Evolutionary conservation across 1,140 invertebrate genomes (phyloP), one percentile per base, ranked within the genome.

Genomic region (Conopomorpha cramerella): DNA sequence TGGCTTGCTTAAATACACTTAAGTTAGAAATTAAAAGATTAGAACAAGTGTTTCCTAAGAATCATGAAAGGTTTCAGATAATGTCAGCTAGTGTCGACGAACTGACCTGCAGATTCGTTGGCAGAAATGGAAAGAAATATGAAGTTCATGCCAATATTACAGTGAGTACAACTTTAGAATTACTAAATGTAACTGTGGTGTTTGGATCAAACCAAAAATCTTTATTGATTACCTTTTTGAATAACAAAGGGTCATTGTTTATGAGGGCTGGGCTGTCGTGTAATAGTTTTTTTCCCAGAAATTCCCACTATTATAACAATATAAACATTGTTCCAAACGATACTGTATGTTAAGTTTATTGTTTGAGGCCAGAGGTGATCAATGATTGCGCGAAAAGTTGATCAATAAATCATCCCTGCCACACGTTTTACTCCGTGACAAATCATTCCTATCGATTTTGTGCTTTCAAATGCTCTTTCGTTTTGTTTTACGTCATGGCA

Each of bases 141-240:
- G 92, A 94, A 73, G 96, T 98, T 62, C 94, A 96, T 78, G 96
- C 95, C 39, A 98, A 98, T 82, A 97, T 98, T 77, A 98, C 95
- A 73, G 93, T 95, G 83, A 92, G 88, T 86, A 55, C 30, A 17
- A 11, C 32, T 28, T 35, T n/a, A 8, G 17, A 34, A 6, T 28
- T 23, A 34, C 23, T 19, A 30, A 2, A 27, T 13, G 12, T 29
- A 38, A 19, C 12, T 32, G 32, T 8, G 17, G 8, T 32, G 13
- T 30, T 18, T n/a, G n/a, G n/a, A n/a, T n/a, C n/a, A n/a, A n/a
- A n/a, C n/a, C n/a, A n/a, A n/a, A n/a, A n/a, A n/a, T n/a, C 38
- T 43, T 60, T 71, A 72, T 76, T 71, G 66, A 72, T 72, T 72
- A 72, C 53, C 54, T 52, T 56, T 55, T 46, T 47, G 35, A 50